Percentiles rank a stretch among this genome's conserved stretches.
Conservation (phyloP, 2,888 invertebrate genomes). For the Macrophya alboannulata region DNA sequence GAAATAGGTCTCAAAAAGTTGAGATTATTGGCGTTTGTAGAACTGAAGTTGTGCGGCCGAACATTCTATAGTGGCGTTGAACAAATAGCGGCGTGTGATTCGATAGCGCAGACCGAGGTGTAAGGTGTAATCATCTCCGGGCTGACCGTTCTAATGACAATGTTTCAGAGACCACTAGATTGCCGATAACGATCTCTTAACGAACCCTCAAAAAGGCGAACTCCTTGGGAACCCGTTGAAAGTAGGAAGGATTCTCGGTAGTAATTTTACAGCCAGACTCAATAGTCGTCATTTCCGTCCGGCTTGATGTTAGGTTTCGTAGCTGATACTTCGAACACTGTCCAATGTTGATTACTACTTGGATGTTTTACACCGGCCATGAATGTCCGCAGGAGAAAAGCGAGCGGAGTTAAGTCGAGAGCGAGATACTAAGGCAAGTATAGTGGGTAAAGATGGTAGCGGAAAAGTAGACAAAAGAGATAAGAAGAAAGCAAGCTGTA, state of each 20-base stretch:
- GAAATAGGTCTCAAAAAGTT: not conserved
- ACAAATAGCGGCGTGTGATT: slow-evolving; percentile 48
- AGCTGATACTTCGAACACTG: slow-evolving; percentile 39
- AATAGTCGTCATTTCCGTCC: slow-evolving; percentile 44
- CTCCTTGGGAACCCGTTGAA: slow-evolving; percentile 16
- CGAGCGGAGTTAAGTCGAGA: not conserved
- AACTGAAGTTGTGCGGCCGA: not conserved
- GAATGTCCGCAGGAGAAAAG: slow-evolving; percentile 30
- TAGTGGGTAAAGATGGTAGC: slow-evolving; percentile 10
- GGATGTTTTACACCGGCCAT: slow-evolving; percentile 47
- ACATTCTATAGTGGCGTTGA: slow-evolving; percentile 29
- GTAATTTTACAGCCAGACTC: slow-evolving; percentile 41
- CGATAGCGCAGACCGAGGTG: slow-evolving; percentile 56
- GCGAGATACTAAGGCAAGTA: not conserved
- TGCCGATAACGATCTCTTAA: slow-evolving; percentile 55
- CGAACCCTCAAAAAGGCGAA: slow-evolving; percentile 46
- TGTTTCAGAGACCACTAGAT: slow-evolving; percentile 57
- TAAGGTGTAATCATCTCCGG: slow-evolving; percentile 64
- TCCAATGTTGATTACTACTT: slow-evolving; percentile 48
- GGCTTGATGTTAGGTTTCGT: slow-evolving; percentile 42
- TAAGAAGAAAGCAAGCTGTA: slow-evolving; percentile 13
- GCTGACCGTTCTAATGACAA: slow-evolving; percentile 62
- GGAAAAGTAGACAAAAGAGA: slow-evolving; percentile 12
- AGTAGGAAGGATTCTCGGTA: slow-evolving; percentile 37
- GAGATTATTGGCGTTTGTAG: slow-evolving; percentile 23